Evolutionary conservation across 2,888 invertebrate genomes (phyloP), one percentile per base, ranked within the genome.

Genomic region (Quadroppia sp.): DNA sequence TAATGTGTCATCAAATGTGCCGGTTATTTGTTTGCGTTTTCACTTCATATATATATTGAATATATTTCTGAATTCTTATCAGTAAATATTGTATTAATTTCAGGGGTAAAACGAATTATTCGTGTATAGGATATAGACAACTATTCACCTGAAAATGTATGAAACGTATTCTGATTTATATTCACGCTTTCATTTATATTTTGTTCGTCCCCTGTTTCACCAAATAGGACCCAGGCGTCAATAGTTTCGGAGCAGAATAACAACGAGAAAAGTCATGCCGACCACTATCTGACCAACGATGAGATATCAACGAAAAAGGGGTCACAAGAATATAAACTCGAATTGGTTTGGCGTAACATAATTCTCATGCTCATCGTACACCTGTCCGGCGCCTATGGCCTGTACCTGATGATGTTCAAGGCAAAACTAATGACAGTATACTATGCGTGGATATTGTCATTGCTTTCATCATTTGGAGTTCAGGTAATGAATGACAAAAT

Each of bases 271-370:
- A 15, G 15, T 11, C n/a, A n/a, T n/a, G n/a, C n/a, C n/a, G n/a
- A n/a, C n/a, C n/a, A 45, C 15, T 45, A 45, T n/a, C n/a, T 45
- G 6, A 15, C 2, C 2, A 20, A 53, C 23, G 53, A 20, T 7
- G 13, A 53, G 23, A 20, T 53, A 2, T 7, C 13, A 6, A 48
- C 48, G 17, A 53, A 53, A 23, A 23, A 53, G 25, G 4, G 7
- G 4, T 20, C 2, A 53, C 2, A 15, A 20, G 25, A 53, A 30
- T 72, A 72, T 42, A n/a, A 50, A 28, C 20, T 72, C 13, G 61
- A 56, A n/a, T 15, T 73, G 13, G 73, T 73, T 9, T 73, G 73
- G 73, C 73, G 73, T 15, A 73, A 73, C 23, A 70, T 73, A n/a
- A 36, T 30, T 2, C 32, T 73, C 17, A 73, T 73, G 73, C 0